Base-by-base conservation (phyloP, 2,888 invertebrate genomes). In the Cheilosia vernalis region DNA sequence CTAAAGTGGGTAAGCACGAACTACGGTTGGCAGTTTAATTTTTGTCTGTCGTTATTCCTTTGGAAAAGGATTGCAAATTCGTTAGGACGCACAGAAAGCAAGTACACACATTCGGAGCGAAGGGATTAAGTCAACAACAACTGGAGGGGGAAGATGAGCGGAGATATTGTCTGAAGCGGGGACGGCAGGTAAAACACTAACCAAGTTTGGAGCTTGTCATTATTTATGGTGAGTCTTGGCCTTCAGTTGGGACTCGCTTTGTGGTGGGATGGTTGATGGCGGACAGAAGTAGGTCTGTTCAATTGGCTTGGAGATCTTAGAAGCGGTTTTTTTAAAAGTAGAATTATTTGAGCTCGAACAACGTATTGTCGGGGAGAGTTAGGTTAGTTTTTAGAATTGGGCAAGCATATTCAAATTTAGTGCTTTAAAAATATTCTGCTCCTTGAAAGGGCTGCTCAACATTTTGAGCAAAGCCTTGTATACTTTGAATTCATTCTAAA, bases 111-210 rank as follows among this genome's bases (percentile, higher is more conserved):
- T 9, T 49, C 24, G 37, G 2, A 27, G 49, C 17, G 19, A 37
- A 55, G 13, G 70, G 56, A 78, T 70, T 70, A 49, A 78, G 21
- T 47, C n/a, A 37, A 70, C 19, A 69, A 27, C n/a, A 33, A 21
- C 37, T 13, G 37, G 37, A 13, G 13, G 37, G 37, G 37, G 37
- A 37, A 4, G 58, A 42, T 40, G 40, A 51, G 19, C 2, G 53
- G 49, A 56, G 55, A 47, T 37, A 4, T 10, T 13, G 37, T 37
- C 7, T 4, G 49, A 17, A 37, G 6, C 5, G 13, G 6, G 53
- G 33, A 30, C 24, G 5, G 1, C 2, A 15, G 19, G 49, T 64
- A 47, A 27, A 7, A 2, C n/a, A 49, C 15, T 47, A 63, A 63
- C 47, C 15, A 49, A 19, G 21, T 64, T 53, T 76, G 49, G 19